Evolutionary conservation across 2,888 invertebrate genomes (phyloP), one percentile per base, ranked within the genome.

Genomic region (Polietes domitor): DNA sequence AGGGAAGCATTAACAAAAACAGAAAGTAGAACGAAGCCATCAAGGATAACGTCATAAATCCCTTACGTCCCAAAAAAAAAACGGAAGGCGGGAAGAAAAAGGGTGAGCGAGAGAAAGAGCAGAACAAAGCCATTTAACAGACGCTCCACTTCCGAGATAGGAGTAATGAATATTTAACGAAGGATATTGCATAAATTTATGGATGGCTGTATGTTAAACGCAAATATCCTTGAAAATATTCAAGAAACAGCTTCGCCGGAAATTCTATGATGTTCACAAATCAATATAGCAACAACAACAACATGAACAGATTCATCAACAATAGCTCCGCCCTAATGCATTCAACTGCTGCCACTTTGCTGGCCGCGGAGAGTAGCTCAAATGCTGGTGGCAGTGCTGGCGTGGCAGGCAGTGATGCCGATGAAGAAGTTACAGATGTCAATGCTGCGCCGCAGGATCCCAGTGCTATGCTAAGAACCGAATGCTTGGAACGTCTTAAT

Each of bases 401-500:
- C 4, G 53, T 19, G 19, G 2, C n/a, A 2, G 80, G 19, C 2
- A 37, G 21, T 17, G 73, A 41, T 5, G 75, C 7, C 19, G 55
- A 55, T 12, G 75, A 28, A 26, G 73, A 73, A 26, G 61, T 73
- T 63, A 81, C 61, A 50, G 76, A 81, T 21, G 17, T 28, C 17
- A 77, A 74, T 71, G 86, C 79, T 65, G 65, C 73, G 17, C 83
- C 80, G 41, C 88, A 89, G 55, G 89, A 90, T 87, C 86, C 85
- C 7, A 85, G 90, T 43, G 90, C 89, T 81, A 87, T 88, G 37
- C 82, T 90, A n/a, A 87, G 88, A 63, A 86, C 83, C 1, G 90
- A 90, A 70, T 92, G 92, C 80, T 82, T 87, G 28, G 88, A 88
- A 70, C 89, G 88, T 72, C 87, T 92, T 58, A 92, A 90, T 79